phyloP scores from a whole-genome alignment of 2,797 vertebrate species.

The Allobates femoralis region DNA sequence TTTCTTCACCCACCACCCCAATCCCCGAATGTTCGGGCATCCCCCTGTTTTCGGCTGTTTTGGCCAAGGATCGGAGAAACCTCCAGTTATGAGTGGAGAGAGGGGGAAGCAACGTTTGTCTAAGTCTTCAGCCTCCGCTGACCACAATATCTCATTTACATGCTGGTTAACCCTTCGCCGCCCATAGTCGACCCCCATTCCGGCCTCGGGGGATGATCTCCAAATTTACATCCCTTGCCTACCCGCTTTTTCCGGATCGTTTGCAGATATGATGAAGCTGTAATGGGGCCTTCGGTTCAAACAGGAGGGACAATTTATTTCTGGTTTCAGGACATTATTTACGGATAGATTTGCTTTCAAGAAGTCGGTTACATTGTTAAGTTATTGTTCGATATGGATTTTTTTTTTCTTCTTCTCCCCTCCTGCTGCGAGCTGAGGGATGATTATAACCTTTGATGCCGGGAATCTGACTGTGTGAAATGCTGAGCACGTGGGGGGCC shows the following conservation, averaged over 20 bases:
- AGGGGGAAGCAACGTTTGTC: constrained; percentile 47
- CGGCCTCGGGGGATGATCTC: background rate
- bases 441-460: constrained; percentile 28
- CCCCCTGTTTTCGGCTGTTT: constrained; percentile 13
- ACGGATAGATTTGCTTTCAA: constrained; percentile 19
- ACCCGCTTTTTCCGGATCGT: background rate
- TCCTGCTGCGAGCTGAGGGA: background rate
- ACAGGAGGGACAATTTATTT: background rate
- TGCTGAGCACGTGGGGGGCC: background rate
- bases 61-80: constrained; percentile 2
- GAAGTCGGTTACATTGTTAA: constrained; percentile 23
- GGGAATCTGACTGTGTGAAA: constrained; percentile 12
- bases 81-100: constrained; percentile 27
- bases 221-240: background rate
- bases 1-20: background rate
- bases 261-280: background rate
- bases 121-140: constrained; percentile 20
- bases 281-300: background rate
- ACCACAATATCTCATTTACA: constrained; percentile 40
- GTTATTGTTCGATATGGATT: constrained; percentile 37
- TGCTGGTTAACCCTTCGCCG: constrained; percentile 39
- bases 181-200: background rate
- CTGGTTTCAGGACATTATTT: constrained; percentile 26
- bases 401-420: background rate
- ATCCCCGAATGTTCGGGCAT: background rate